Conservation (phyloP, 2,888 invertebrate species). For the Iphiclides podalirius region DNA sequence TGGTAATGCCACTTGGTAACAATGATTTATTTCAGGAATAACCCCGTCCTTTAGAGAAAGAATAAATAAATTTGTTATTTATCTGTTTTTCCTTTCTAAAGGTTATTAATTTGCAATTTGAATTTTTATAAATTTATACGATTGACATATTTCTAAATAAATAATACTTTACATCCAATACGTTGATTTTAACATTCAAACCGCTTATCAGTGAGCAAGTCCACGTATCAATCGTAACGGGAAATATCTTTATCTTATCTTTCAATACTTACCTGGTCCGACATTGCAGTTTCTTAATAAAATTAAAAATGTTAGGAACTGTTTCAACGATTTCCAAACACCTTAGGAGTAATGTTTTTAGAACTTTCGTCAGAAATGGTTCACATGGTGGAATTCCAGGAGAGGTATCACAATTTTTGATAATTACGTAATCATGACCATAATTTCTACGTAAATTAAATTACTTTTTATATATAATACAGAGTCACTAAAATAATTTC, state of each 20-base stretch:
- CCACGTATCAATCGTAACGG: conserved; percentile 42
- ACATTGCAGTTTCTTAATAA: conserved; percentile 17
- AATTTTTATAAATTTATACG: no score
- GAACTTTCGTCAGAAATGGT: conserved; percentile 56
- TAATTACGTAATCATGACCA: conserved; percentile 46
- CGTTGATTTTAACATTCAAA: no score
- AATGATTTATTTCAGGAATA: no score
- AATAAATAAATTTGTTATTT: no score
- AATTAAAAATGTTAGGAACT: conserved; percentile 63
- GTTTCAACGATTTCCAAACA: conserved; percentile 59
- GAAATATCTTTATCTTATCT: conserved; percentile 59
- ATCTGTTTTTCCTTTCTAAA: no score
- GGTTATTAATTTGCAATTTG: no score
- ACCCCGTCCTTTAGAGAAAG: no score
- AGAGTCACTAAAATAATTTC: no score
- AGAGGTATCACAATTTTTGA: conserved; percentile 48
- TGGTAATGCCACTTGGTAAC: no score
- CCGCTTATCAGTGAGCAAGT: conserved; percentile 25
- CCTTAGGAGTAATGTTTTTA: conserved; percentile 59
- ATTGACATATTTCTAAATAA: no score
- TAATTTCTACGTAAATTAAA: neutral
- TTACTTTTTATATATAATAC: no score
- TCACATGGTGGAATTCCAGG: conserved; percentile 66
- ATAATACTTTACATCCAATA: no score
- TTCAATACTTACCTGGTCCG: conserved; percentile 27